These are phyloP conservation scores for Nebria ingens DNA, from an alignment of 1,140 invertebrate species.

Conservation along the genomic window DNA sequence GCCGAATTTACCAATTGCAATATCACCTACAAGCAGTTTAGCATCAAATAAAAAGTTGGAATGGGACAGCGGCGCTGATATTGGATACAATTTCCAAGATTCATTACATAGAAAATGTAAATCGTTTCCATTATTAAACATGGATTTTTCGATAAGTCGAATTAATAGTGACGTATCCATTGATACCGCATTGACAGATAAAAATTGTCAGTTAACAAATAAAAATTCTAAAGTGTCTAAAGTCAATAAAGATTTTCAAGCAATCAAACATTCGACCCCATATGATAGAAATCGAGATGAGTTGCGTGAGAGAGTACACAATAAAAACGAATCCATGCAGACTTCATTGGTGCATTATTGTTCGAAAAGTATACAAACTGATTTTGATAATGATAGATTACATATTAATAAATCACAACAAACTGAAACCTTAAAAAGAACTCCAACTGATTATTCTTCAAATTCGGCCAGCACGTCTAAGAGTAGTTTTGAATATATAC, in stretches of 20 bases:
- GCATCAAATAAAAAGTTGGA: slow-evolving; percentile 54
- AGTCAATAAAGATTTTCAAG: too few species aligned
- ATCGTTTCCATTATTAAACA: neutral
- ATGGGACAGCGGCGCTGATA: slow-evolving; percentile 68
- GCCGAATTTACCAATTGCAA: neutral
- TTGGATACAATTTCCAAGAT: slow-evolving; percentile 47
- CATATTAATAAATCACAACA: neutral
- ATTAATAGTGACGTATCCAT: too few species aligned
- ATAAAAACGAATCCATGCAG: neutral
- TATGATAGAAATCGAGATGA: too few species aligned
- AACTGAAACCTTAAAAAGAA: neutral
- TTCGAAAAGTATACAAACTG: neutral
- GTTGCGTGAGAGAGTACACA: neutral
- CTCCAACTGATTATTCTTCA: neutral
- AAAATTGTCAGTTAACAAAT: too few species aligned
- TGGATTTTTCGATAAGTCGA: neutral
- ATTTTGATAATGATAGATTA: neutral
- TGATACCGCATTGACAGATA: too few species aligned
- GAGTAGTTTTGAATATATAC: neutral
- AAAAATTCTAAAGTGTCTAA: too few species aligned
- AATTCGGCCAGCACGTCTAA: neutral
- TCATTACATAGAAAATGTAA: neutral
- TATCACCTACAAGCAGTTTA: slow-evolving; percentile 50
- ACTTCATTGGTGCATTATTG: neutral
- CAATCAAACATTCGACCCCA: too few species aligned